Evolutionary conservation across 1,140 invertebrate genomes (phyloP).

Genomic region (Mercenaria mercenaria): DNA sequence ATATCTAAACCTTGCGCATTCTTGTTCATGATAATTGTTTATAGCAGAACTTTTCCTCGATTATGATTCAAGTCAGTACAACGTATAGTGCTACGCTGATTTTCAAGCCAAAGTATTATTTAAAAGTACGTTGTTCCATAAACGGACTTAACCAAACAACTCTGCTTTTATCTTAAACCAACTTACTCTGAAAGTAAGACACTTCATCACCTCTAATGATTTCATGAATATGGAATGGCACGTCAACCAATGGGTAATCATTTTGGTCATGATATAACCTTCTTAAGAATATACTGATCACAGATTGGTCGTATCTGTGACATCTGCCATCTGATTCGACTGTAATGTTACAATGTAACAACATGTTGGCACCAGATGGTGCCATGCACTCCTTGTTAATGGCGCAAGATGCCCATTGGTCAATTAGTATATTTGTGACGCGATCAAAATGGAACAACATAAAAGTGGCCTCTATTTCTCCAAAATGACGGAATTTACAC

Average conservation of each 20-base stretch:
- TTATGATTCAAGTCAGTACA: too few species aligned
- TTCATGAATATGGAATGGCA: conserved; percentile 33
- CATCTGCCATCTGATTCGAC: conserved; percentile 20
- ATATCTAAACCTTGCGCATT: too few species aligned
- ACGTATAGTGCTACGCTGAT: too few species aligned
- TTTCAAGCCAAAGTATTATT: too few species aligned
- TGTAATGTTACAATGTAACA: conserved; percentile 20
- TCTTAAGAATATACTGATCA: conserved; percentile 47
- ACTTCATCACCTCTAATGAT: conserved; percentile 7
- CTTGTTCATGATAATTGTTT: too few species aligned
- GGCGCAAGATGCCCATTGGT: conserved; percentile 43
- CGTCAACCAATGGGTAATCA: conserved; percentile 33
- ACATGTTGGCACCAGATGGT: neutral
- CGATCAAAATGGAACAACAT: conserved; percentile 36
- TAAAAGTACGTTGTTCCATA: too few species aligned
- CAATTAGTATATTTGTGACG: neutral
- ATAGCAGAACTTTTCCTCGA: too few species aligned
- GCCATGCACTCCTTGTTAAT: conserved; percentile 25
- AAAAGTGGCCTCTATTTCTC: conserved; percentile 53
- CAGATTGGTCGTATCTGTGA: conserved; percentile 59
- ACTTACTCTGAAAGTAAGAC: conserved; percentile 32
- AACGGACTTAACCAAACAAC: too few species aligned
- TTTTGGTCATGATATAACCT: conserved; percentile 49
- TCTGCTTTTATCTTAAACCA: too few species aligned
- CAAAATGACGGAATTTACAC: conserved; percentile 54